Percentiles rank a stretch among this genome's conserved stretches.
phyloP scores from a whole-genome alignment of 2,113 vertebrate genomes.

The Cinclus mexicanus region DNA sequence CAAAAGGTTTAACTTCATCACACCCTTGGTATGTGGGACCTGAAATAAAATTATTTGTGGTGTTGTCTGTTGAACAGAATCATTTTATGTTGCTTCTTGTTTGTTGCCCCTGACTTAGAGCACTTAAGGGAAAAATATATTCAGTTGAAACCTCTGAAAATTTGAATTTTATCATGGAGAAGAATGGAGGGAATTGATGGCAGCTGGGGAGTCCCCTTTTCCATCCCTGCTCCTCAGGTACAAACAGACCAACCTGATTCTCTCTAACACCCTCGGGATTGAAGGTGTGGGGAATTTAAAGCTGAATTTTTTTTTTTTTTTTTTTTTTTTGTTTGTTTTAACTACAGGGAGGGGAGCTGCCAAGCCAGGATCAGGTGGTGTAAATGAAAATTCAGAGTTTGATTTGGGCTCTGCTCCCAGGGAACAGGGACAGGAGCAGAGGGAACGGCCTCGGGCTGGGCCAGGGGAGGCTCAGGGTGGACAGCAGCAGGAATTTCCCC shows the following conservation, averaged over 20 bases:
- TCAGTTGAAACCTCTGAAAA: not conserved
- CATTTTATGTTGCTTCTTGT: not conserved
- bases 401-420: accelerated
- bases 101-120: not conserved
- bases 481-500: not conserved
- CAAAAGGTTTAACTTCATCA: not conserved
- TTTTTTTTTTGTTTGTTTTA: too few relatives aligned
- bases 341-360: not conserved
- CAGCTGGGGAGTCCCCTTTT: not conserved
- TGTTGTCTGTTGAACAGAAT: not conserved
- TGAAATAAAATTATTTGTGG: conserved; percentile 36
- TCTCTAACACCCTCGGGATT: not conserved
- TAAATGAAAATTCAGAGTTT: not conserved
- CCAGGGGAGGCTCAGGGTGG: not conserved
- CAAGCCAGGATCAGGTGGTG: not conserved
- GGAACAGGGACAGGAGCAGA: not conserved
- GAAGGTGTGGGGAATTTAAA: not conserved
- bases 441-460: accelerated
- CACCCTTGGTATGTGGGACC: not conserved
- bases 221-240: not conserved
- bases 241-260: accelerated
- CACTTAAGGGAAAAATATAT: not conserved
- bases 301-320: not conserved
- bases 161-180: not conserved
- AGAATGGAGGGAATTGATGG: not conserved